Base-by-base conservation (phyloP, 2,113 vertebrate genomes). In the Trichomycterus rosablanca region DNA sequence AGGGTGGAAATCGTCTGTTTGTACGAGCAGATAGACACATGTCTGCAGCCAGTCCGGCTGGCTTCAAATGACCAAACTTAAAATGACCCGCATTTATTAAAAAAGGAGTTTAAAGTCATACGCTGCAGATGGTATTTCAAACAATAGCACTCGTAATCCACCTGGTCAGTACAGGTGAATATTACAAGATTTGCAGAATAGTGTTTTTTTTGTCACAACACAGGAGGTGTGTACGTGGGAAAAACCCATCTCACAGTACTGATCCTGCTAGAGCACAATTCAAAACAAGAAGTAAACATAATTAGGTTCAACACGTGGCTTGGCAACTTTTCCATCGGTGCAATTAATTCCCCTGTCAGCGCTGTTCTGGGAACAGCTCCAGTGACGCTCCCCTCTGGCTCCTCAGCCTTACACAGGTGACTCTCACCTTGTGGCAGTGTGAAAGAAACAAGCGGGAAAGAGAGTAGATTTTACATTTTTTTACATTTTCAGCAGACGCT, bases 21-120 rank as follows among this genome's bases (percentile, higher is more conserved):
- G 81, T 80, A 76, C 71, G 76, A 79, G 79, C 79, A 89, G 86
- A 89, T 86, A 89, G 84, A 79, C 80, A 80, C 73, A 78, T 80
- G 84, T 75, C 73, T 82, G 80, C 78, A 81, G 70, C 71, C 74
- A 71, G 76, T 83, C 76, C 76, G 76, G 79, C 76, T 77, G 78
- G 75, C 68, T 81, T 78, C 78, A 76, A 78, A 84, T 84, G 78
- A 84, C 76, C 81, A 72, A 72, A 75, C 68, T 75, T 78, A 73
- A 80, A 83, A 76, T 5, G 34, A 82, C 82, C 76, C 76, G 50
- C 48, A 37, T 50, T 34, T 50, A 56, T 48, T 16, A 63, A 62
- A 48, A 28, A 46, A 30, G 26, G 26, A 30, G 26, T 30, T 4
- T 30, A 30, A 3, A 4, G 26, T 30, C 3, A 7, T 30, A 30